Evolutionary conservation across 2,888 invertebrate genomes (phyloP), one percentile per base, ranked within the genome.

Genomic region (Itoplectis maculator): DNA sequence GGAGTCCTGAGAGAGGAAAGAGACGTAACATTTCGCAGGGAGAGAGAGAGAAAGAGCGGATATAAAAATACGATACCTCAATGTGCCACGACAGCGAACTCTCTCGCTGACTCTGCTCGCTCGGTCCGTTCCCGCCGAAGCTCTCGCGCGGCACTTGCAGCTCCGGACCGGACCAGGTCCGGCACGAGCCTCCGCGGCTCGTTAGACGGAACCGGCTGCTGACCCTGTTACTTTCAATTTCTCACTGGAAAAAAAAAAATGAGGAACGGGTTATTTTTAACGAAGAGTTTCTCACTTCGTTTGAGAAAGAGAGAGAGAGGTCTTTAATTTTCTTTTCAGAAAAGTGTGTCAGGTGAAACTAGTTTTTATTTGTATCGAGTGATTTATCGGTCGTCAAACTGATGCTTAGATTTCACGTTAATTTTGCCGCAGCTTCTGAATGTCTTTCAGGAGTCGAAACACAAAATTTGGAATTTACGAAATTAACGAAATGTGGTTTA

Each of bases 21-120:
- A n/a, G n/a, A n/a, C n/a, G n/a, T n/a, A n/a, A n/a, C n/a, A n/a
- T n/a, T n/a, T n/a, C n/a, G n/a, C n/a, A 29, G 29, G 29, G 29
- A 29, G 29, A 29, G 29, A 29, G 29, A 5, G 29, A 29, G 29
- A 29, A 5, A 5, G 76, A 70, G 45, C 68, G 73, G 61, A 75
- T 82, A 82, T 83, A 80, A 83, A 83, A 83, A 82, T 73, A 18
- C 23, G 51, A 77, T 78, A 72, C 65, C 49, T 49, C 63, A 49
- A 49, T 61, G 66, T 74, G 56, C 56, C 23, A 35, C 45, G 40
- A 51, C 9, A 54, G 59, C 65, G 65, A 81, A 74, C 9, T 20
- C 63, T 47, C 73, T 56, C 70, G 84, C 84, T 84, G 79, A 82
- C 84, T 20, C 20, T 37, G 35, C 15, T 20, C 61, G 29, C 29